These are phyloP conservation scores for Lacanobia oleracea DNA, from an alignment of 2,888 invertebrate genomes.

Conservation along the genomic window DNA sequence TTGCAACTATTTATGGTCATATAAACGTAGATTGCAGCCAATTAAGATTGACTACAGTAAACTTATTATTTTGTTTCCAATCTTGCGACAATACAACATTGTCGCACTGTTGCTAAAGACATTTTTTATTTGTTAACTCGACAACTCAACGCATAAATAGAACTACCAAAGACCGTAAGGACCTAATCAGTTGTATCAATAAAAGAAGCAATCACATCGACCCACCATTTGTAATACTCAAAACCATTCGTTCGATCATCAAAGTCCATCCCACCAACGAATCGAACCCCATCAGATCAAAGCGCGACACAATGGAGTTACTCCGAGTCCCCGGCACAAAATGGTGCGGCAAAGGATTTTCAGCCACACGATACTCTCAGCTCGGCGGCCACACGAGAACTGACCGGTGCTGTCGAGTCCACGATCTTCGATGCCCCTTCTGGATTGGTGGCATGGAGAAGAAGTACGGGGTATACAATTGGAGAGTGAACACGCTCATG, in stretches of 20 bases:
- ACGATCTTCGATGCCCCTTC: constrained; percentile 96
- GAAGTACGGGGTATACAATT: constrained; percentile 96
- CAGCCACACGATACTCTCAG: constrained; percentile 95
- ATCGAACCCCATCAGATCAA: constrained; percentile 77
- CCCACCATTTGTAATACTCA: not conserved
- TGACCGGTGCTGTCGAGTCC: constrained; percentile 96
- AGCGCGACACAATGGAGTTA: constrained; percentile 91
- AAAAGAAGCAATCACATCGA: constrained; percentile 3
- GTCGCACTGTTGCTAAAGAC: not conserved
- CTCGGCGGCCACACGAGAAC: constrained; percentile 96
- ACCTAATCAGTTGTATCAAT: not conserved
- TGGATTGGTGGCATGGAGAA: constrained; percentile 96
- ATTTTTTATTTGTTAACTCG: no score
- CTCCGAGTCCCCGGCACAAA: constrained; percentile 97
- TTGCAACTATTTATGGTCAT: constrained; percentile 7
- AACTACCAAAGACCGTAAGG: not conserved
- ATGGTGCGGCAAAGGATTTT: constrained; percentile 98
- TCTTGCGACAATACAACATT: not conserved
- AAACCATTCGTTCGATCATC: constrained; percentile 16
- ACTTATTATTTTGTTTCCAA: not conserved
- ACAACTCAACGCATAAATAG: not conserved
- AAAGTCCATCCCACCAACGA: constrained; percentile 11
- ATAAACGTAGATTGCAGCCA: not conserved
- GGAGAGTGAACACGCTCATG: constrained; percentile 97
- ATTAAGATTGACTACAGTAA: not conserved